Evolutionary conservation across 2,113 vertebrate species (phyloP), one percentile per base, ranked within the genome.

Genomic region (Pygoscelis antarcticus): DNA sequence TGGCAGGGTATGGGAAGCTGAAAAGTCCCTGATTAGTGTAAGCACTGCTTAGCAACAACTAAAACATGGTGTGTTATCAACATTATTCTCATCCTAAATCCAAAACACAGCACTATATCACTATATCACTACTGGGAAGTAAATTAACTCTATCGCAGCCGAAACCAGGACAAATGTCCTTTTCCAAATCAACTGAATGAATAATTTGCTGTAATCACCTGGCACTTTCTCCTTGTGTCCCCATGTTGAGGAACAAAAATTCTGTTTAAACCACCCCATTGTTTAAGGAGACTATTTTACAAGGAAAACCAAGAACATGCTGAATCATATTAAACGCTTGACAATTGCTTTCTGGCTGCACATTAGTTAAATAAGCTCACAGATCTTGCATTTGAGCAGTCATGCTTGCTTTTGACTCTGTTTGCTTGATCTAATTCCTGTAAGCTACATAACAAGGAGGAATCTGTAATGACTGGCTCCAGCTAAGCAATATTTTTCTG

Each of bases 371-470:
- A 79, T 70, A 27, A 7, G 42, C 32, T 90, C 62, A 62, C 2
- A 0, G 55, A 80, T 90, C 81, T 76, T 62, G 23, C 72, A 65
- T 83, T 91, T 83, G 75, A 95, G 51, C 32, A 7, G 66, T 86
- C 66, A 27, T 87, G 77, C 15, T 94, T 95, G 77, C 15, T 94
- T 95, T 83, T 87, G 58, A 87, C 68, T 54, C 6, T 10, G 18
- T 57, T 83, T 66, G 36, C 77, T 94, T 87, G 78, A 89, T 83
- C 81, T 91, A 71, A 38, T 89, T 96, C 75, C 92, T 86, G 17
- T 65, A 79, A 90, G 54, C 74, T 70, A 27, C 42, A 30, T 76
- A 85, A 76, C 0, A 3, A 94, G 54, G 47, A 94, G 21, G 58
- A 91, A 95, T 87, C 30, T 85, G 49, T 68, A 95, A 87, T 62